Evolutionary conservation across 2,113 vertebrate species (phyloP), one percentile per base, ranked within the genome.

Genomic region (Numenius arquata): DNA sequence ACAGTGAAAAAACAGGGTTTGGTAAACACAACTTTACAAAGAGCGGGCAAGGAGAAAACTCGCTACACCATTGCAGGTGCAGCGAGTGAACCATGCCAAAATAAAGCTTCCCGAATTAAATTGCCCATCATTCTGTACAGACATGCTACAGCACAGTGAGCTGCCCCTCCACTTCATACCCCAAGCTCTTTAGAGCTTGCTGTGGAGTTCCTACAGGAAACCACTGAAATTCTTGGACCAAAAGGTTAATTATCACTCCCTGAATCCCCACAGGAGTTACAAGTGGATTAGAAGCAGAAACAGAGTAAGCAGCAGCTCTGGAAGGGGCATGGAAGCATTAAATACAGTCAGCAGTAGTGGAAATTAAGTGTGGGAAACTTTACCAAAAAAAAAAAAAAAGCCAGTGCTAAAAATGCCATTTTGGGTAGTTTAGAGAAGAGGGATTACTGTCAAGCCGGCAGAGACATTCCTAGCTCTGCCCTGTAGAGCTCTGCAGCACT

Each of bases 281-380:
- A 89, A 97, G 94, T 70, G 87, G 95, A 96, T 97, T 96, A 97
- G 71, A 95, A 79, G 74, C 61, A 95, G 83, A 92, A 93, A 83
- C 58, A 75, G 67, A 62, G 47, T 76, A 72, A 72, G 82, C 68
- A 58, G 89, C 58, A 94, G 85, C 81, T 85, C 87, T 93, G 84
- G 22, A 95, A 89, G 53, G 48, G 4, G 67, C 74, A 88, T 79
- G 70, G 96, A 95, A 96, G 85, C 81, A 94, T 71, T 92, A 52
- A 89, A 90, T 30, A 59, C 56, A 77, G 67, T 88, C 78, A 79
- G 85, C 40, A 70, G 72, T 12, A 65, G 50, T 41, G 79, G 75
- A 96, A 93, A 92, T 77, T 38, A 88, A 97, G 84, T 87, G 93
- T 95, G 87, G 87, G 89, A 95, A 95, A 94, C 52, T 16, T 52